A percentile compares a stretch with the other conserved stretches of the same genome.
These are phyloP conservation scores for Leptocoma aspasia DNA, from an alignment of 2,113 vertebrate genomes.

Conservation along the genomic window DNA sequence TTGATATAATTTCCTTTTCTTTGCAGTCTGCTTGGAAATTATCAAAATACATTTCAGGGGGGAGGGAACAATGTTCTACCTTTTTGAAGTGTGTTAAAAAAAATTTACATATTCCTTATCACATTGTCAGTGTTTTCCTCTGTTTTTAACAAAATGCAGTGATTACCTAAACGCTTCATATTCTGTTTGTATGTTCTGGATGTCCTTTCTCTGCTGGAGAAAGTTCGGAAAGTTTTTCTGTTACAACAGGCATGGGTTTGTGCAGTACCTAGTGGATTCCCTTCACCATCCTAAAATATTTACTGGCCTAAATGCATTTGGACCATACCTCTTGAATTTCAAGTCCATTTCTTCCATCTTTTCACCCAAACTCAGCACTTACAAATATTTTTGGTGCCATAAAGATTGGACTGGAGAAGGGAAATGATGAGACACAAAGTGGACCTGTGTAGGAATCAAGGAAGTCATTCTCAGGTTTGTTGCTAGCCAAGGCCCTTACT, in stretches of 20 bases:
- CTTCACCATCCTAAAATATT: neutral
- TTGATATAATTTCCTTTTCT: constrained; percentile 31
- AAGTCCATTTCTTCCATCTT: neutral
- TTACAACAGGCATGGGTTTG: fast-evolving
- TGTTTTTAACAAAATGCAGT: neutral
- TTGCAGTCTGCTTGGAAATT: neutral
- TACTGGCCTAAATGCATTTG: neutral
- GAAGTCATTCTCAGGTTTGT: neutral
- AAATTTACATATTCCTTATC: neutral
- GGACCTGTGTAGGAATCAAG: constrained; percentile 39
- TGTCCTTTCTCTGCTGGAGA: neutral
- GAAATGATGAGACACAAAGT: constrained; percentile 24
- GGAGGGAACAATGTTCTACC: neutral
- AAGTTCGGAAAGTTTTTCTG: neutral
- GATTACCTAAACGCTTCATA: neutral
- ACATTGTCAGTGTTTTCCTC: neutral
- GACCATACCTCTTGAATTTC: neutral
- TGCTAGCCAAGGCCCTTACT: neutral
- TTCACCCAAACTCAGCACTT: neutral
- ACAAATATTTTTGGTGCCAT: neutral
- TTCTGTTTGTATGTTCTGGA: neutral
- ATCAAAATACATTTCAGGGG: constrained; percentile 27
- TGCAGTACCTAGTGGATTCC: neutral
- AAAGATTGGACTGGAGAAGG: neutral
- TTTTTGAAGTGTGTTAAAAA: neutral